These are phyloP conservation scores for Mechanitis mazaeus DNA, from an alignment of 2,888 invertebrate genomes.

Conservation along the genomic window DNA sequence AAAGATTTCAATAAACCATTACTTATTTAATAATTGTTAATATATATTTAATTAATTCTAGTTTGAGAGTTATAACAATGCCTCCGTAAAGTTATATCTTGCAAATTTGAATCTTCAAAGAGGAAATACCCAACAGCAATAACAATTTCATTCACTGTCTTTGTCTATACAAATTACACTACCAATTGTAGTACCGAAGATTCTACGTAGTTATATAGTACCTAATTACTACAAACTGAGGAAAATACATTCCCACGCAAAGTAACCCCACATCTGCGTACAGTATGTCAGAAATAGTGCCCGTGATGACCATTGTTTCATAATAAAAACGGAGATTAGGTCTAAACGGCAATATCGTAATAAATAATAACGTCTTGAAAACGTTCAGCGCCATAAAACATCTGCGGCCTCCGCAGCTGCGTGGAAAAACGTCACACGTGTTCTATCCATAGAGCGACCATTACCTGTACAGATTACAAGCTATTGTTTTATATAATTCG, in stretches of 20 bases:
- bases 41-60: too few species aligned
- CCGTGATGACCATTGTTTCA: conserved; percentile 70
- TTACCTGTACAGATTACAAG: conserved; percentile 55
- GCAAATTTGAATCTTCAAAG: too few species aligned
- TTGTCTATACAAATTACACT: too few species aligned
- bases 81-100: too few species aligned
- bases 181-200: too few species aligned
- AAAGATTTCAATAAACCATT: too few species aligned
- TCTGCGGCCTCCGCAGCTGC: conserved; percentile 72
- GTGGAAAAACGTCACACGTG: conserved; percentile 73
- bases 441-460: conserved; percentile 52
- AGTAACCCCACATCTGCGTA: conserved; percentile 55
- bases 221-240: conserved; percentile 11
- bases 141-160: too few species aligned
- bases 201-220: conserved; percentile 8
- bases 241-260: conserved; percentile 57
- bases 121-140: too few species aligned
- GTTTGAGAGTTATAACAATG: too few species aligned
- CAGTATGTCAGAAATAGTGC: conserved; percentile 68
- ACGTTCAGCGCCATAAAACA: conserved; percentile 73
- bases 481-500: conserved; percentile 36
- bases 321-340: conserved; percentile 73
- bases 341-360: conserved; percentile 73
- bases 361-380: conserved; percentile 74
- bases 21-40: too few species aligned